Conservation (phyloP, 2,113 vertebrate species). For the Pseudopipra pipra region DNA sequence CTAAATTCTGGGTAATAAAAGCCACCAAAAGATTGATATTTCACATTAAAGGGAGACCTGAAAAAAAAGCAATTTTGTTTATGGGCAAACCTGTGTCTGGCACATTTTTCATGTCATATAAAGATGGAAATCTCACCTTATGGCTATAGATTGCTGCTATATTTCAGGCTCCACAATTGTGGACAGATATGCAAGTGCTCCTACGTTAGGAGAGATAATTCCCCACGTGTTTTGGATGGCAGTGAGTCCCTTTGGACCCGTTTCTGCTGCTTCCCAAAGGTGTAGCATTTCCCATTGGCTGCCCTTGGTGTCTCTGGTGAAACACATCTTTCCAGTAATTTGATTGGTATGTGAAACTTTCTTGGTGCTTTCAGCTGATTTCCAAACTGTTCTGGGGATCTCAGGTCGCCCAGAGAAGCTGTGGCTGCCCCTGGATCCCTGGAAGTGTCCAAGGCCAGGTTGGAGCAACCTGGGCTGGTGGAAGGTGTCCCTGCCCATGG, state of each 20-base stretch:
- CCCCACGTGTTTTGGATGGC: not conserved
- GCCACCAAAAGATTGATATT: slow-evolving; percentile 75
- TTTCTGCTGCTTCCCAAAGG: not conserved
- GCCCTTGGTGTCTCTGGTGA: not conserved
- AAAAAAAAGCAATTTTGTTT: slow-evolving; percentile 78
- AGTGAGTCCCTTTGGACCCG: not conserved
- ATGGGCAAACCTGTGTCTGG: slow-evolving; percentile 68
- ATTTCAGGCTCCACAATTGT: slow-evolving; percentile 64
- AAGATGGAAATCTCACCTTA: slow-evolving; percentile 78
- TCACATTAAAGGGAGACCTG: slow-evolving; percentile 71
- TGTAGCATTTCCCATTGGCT: not conserved
- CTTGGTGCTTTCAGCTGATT: not conserved
- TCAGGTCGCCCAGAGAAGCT: not conserved
- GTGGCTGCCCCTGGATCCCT: not conserved
- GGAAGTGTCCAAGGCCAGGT: not conserved
- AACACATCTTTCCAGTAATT: not conserved
- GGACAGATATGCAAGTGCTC: slow-evolving; percentile 52
- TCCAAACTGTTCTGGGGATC: not conserved
- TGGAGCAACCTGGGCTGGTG: not conserved
- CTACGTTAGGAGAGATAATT: slow-evolving; percentile 18
- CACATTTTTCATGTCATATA: slow-evolving; percentile 76
- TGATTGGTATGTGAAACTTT: not conserved
- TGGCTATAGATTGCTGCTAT: slow-evolving; percentile 63
- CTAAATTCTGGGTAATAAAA: slow-evolving; percentile 74
- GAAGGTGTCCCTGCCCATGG: not conserved